Percentiles rank a stretch among this genome's conserved stretches.
Conservation (phyloP, 2,113 vertebrate genomes). For the Rhizomys pruinosus region DNA sequence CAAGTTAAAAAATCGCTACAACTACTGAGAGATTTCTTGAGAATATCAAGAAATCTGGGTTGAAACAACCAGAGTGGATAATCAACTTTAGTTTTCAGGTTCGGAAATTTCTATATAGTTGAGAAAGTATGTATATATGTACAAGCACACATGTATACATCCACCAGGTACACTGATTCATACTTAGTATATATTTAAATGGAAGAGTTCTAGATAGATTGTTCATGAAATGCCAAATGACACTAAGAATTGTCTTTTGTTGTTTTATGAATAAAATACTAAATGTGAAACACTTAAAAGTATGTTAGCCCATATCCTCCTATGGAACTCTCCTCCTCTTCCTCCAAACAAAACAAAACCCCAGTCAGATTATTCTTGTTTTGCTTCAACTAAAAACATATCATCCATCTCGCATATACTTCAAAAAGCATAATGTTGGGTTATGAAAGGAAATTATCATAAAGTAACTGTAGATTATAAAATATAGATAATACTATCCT, state of each 20-base stretch:
- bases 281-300: slow-evolving; percentile 54
- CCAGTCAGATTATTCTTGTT: background rate
- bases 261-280: slow-evolving; percentile 60
- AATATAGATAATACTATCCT: background rate
- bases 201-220: slow-evolving; percentile 34
- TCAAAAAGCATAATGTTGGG: slow-evolving; percentile 15
- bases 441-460: slow-evolving; percentile 47
- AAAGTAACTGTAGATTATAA: slow-evolving; percentile 39
- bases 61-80: background rate
- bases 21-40: background rate
- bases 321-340: background rate
- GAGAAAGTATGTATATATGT: background rate
- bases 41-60: background rate
- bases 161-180: background rate
- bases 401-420: background rate
- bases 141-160: background rate
- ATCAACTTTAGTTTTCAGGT: background rate
- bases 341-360: slow-evolving; percentile 2
- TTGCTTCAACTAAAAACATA: slow-evolving; percentile 31
- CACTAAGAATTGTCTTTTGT: slow-evolving; percentile 34
- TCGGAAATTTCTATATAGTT: background rate
- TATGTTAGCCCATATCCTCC: slow-evolving; percentile 4
- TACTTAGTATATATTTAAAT: background rate
- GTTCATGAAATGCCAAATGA: slow-evolving; percentile 72
- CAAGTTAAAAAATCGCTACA: slow-evolving; percentile 44